A percentile compares a stretch with the other conserved stretches of the same genome.
These are phyloP conservation scores for Sturmia bella DNA, from an alignment of 2,888 invertebrate species.

Conservation along the genomic window DNA sequence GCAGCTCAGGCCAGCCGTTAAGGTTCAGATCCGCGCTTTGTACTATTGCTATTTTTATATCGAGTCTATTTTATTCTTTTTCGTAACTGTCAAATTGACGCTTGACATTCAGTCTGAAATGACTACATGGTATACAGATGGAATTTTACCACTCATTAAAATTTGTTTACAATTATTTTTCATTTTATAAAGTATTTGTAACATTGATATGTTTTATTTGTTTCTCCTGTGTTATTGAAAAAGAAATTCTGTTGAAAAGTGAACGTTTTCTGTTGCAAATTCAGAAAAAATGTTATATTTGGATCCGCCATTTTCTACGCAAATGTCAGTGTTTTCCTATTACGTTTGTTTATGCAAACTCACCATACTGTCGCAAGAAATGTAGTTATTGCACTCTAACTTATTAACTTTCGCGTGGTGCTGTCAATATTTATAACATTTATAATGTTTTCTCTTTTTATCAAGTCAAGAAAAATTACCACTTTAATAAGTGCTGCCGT, in stretches of 20 bases:
- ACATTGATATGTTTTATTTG: too few relatives aligned
- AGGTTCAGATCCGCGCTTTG: neutral
- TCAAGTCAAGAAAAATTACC: slow-evolving; percentile 59
- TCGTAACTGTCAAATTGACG: slow-evolving; percentile 33
- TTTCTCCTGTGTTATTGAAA: too few relatives aligned
- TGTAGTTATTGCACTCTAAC: slow-evolving; percentile 52
- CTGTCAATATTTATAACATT: slow-evolving; percentile 67
- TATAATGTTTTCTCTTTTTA: slow-evolving; percentile 15
- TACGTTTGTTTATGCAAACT: slow-evolving; percentile 24
- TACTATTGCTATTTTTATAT: slow-evolving; percentile 29
- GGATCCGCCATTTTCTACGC: slow-evolving; percentile 69
- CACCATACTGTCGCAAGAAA: neutral
- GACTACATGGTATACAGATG: slow-evolving; percentile 15
- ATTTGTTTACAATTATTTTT: too few relatives aligned
- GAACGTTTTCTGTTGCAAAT: neutral
- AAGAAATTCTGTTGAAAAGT: too few relatives aligned
- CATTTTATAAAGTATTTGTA: too few relatives aligned
- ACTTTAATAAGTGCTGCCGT: slow-evolving; percentile 66
- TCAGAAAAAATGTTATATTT: slow-evolving; percentile 44
- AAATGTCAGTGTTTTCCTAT: slow-evolving; percentile 58
- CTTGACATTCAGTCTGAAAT: slow-evolving; percentile 22
- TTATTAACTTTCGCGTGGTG: neutral
- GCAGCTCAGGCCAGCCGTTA: too few relatives aligned
- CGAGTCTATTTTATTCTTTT: slow-evolving; percentile 6
- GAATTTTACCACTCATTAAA: too few relatives aligned